These are phyloP conservation scores for Argentina silus DNA, from an alignment of 2,797 vertebrate genomes.

Conservation along the genomic window DNA sequence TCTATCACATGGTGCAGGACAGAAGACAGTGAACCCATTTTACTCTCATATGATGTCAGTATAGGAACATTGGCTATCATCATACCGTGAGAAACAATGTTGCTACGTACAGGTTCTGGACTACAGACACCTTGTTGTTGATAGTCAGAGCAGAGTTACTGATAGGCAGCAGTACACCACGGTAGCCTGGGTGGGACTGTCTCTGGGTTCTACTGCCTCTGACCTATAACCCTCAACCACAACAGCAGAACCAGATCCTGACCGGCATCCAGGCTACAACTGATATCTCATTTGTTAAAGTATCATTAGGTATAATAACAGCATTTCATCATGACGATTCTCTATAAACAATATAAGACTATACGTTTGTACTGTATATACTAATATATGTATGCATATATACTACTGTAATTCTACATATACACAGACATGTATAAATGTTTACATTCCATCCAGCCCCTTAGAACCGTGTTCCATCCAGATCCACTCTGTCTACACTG, in stretches of 20 bases:
- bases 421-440: constrained; percentile 44
- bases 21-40: constrained; percentile 29
- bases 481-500: constrained; percentile 29
- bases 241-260: too few species aligned
- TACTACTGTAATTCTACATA: neutral
- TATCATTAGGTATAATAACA: neutral
- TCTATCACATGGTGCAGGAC: constrained; percentile 35
- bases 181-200: too few species aligned
- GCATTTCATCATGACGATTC: neutral
- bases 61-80: too few species aligned
- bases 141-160: too few species aligned
- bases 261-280: too few species aligned
- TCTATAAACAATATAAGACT: neutral
- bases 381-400: neutral
- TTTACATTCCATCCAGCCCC: constrained; percentile 34
- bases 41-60: constrained; percentile 18
- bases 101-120: too few species aligned
- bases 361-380: neutral
- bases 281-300: too few species aligned
- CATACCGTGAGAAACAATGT: too few species aligned
- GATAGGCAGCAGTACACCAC: too few species aligned
- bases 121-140: too few species aligned
- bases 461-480: constrained; percentile 31
- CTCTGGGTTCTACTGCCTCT: too few species aligned
- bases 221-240: too few species aligned